A percentile compares a stretch with the other conserved stretches of the same genome.
These are phyloP conservation scores for Diadophis punctatus DNA, from an alignment of 2,113 vertebrate species.

Conservation along the genomic window DNA sequence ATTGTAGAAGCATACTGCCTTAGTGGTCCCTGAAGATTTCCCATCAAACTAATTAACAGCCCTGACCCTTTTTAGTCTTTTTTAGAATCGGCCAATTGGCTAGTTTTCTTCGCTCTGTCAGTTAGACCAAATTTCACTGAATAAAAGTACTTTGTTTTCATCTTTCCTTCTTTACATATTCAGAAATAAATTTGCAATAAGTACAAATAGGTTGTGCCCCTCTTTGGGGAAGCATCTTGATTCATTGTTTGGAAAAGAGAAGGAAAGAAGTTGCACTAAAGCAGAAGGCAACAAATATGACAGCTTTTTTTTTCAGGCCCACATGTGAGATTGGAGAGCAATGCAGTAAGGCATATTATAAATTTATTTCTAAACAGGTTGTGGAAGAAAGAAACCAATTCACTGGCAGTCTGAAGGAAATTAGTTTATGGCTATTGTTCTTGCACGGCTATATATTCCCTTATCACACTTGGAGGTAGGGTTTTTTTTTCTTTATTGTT, in stretches of 20 bases:
- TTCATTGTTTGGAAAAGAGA: not conserved
- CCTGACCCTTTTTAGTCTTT: not conserved
- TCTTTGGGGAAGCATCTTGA: not conserved
- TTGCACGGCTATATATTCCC: not conserved
- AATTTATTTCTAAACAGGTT: not conserved
- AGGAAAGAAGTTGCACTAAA: not conserved
- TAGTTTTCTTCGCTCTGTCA: not conserved
- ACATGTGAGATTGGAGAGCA: not conserved
- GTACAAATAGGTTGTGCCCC: not conserved
- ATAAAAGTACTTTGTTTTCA: not conserved
- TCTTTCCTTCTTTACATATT: not conserved
- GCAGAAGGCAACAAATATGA: not conserved
- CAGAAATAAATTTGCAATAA: not conserved
- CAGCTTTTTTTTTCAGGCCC: not conserved
- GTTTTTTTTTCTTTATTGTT: not conserved
- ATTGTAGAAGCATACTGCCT: not conserved
- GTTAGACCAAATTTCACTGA: not conserved
- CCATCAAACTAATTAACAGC: not conserved
- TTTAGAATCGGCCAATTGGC: not conserved
- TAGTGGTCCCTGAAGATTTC: not conserved
- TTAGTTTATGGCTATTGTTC: not conserved
- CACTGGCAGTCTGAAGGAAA: not conserved
- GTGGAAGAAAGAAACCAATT: not conserved
- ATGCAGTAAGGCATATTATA: not conserved
- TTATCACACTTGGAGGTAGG: not conserved